Conservation (phyloP, 2,888 invertebrate species). For the Morpho achilles region DNA sequence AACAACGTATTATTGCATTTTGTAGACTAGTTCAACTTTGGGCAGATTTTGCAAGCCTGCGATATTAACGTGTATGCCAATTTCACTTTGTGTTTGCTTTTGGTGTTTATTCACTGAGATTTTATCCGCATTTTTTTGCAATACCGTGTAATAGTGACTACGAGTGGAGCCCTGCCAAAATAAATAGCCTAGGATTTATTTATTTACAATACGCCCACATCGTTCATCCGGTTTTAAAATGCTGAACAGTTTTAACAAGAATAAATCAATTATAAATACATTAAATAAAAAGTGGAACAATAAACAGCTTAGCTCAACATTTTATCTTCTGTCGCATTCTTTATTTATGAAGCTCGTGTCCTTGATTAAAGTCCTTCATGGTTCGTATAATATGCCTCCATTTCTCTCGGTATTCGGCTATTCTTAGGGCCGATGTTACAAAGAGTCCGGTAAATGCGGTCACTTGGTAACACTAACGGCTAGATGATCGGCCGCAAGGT, state of each 20-base stretch:
- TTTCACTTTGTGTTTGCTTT: conserved; percentile 8
- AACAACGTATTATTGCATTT: conserved; percentile 8
- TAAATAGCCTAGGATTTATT: conserved; percentile 8
- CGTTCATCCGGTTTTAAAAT: not conserved
- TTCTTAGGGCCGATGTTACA: too few species aligned
- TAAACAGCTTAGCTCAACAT: too few species aligned
- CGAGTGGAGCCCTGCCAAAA: conserved; percentile 1
- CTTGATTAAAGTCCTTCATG: too few species aligned
- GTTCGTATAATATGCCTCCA: too few species aligned
- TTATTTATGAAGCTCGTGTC: too few species aligned
- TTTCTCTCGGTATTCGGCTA: too few species aligned
- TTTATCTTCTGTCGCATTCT: too few species aligned
- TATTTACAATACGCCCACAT: conserved; percentile 4
- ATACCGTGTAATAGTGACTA: conserved; percentile 6
- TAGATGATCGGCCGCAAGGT: too few species aligned
- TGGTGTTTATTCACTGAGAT: conserved; percentile 10
- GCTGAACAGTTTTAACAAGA: not conserved
- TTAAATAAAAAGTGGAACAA: too few species aligned
- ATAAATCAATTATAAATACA: too few species aligned
- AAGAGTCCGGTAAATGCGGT: too few species aligned
- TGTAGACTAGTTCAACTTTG: conserved; percentile 3
- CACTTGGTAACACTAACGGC: too few species aligned
- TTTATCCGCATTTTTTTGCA: conserved; percentile 6
- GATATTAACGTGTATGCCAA: conserved; percentile 6
- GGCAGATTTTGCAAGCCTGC: conserved; percentile 4